phyloP scores from a whole-genome alignment of 2,113 vertebrate species.

The Campylorhamphus procurvoides region DNA sequence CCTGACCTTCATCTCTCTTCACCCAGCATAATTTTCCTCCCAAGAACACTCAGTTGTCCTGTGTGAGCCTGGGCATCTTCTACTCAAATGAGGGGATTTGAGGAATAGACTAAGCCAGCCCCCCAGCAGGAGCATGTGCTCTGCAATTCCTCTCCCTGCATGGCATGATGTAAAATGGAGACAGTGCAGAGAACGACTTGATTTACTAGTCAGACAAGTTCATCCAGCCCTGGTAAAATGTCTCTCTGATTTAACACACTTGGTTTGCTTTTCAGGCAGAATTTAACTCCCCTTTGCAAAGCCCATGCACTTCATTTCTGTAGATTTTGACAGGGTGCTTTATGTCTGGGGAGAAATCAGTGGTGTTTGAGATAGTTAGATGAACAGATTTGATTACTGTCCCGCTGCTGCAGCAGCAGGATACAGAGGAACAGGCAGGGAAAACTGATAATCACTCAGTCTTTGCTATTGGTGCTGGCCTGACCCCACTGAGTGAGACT shows the following conservation, averaged over 20 bases:
- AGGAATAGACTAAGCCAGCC: not conserved
- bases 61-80: not conserved
- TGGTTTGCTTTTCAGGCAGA: constrained; percentile 70
- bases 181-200: constrained; percentile 61
- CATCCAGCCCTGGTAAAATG: constrained; percentile 66
- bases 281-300: constrained; percentile 73
- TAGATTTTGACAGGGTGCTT: constrained; percentile 76
- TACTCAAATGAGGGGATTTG: not conserved
- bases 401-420: constrained; percentile 73
- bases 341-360: constrained; percentile 75
- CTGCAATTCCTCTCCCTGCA: constrained; percentile 23
- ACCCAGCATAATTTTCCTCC: not conserved
- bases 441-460: constrained; percentile 68
- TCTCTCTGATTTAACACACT: constrained; percentile 72
- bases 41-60: not conserved
- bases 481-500: constrained; percentile 60
- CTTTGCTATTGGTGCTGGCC: constrained; percentile 36
- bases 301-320: constrained; percentile 68
- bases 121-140: not conserved
- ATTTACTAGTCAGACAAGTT: constrained; percentile 74
- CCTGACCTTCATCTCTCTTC: constrained; percentile 10
- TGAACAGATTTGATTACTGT: constrained; percentile 76
- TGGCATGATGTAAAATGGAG: constrained; percentile 57
- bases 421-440: constrained; percentile 54
- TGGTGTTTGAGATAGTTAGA: constrained; percentile 75